Base-by-base conservation (phyloP, 2,113 vertebrate species). In the Xiphophorus hellerii region DNA sequence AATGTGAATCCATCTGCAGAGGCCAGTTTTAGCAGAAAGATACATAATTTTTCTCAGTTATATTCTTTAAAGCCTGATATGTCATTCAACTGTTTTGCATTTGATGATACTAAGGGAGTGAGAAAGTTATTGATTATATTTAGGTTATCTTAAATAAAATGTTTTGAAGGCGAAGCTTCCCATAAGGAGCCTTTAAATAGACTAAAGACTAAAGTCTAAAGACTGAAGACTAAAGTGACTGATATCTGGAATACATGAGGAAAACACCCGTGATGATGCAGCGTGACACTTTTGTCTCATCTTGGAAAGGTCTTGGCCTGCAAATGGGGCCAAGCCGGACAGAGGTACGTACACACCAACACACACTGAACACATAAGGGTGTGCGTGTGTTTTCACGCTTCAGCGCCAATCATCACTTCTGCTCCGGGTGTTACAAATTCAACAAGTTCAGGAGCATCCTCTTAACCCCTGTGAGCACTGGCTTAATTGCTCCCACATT, bases 251-350 rank as follows among this genome's bases (percentile, higher is more conserved):
- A 67, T 63, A 70, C 74, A 84, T 68, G 70, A 83, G 70, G 42
- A 66, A 61, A 76, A 70, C 67, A 25, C 69, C 72, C 51, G 5
- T 72, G 72, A 78, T 87, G 87, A 65, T 86, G 83, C 62, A 33
- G 88, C 77, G 58, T 80, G 66, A 62, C 82, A 79, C 69, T 35
- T 10, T 82, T 14, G 69, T 65, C 66, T 78, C 63, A 12, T 66
- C 63, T 90, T 87, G 67, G 82, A 3, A 14, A 77, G 74, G 80
- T 81, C 75, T 82, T 82, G 71, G 87, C 84, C 84, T 73, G 72
- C 12, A 14, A 15, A 28, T 37, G 48, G 72, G 84, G 82, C 77
- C 78, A 42, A 65, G 17, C 68, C 76, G 58, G 79, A 82, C 82
- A 79, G 74, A 74, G 12, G 67, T 27, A 58, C 17, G 68, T 51